Conservation (phyloP, 2,888 invertebrate species). For the Pammene aurita region DNA sequence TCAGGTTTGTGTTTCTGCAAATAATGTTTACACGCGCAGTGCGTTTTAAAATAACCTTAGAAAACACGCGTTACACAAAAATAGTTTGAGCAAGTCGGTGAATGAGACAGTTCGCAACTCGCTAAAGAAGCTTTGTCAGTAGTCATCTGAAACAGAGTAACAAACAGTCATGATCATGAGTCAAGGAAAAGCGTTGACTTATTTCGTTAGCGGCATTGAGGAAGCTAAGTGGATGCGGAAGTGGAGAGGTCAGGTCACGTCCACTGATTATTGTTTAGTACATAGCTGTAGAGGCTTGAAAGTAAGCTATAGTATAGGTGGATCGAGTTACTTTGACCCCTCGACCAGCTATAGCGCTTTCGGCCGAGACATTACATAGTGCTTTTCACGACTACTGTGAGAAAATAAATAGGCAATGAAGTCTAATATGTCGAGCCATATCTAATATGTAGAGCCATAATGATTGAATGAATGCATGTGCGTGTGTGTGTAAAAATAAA, state of each 20-base stretch:
- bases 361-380: no score
- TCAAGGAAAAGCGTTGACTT: slow-evolving; percentile 37
- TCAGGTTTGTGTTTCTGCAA: slow-evolving; percentile 16
- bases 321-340: no score
- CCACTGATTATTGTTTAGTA: background rate
- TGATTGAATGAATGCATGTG: no score
- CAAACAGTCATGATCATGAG: slow-evolving; percentile 16
- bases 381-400: no score
- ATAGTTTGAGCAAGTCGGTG: slow-evolving; percentile 34
- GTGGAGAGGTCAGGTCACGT: slow-evolving; percentile 17
- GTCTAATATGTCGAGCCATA: no score
- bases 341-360: no score
- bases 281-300: no score
- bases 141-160: no score
- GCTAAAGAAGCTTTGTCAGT: slow-evolving; percentile 21
- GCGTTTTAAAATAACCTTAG: slow-evolving; percentile 43
- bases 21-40: slow-evolving; percentile 50
- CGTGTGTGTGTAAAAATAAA: no score
- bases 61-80: slow-evolving; percentile 38
- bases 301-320: no score
- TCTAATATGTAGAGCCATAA: no score
- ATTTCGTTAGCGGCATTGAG: slow-evolving; percentile 29
- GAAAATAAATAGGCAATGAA: no score
- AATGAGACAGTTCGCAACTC: slow-evolving; percentile 31
- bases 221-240: slow-evolving; percentile 21